A percentile compares a stretch with the other conserved stretches of the same genome.
phyloP scores from a whole-genome alignment of 2,888 invertebrate species.

The Drosophila ustulata region DNA sequence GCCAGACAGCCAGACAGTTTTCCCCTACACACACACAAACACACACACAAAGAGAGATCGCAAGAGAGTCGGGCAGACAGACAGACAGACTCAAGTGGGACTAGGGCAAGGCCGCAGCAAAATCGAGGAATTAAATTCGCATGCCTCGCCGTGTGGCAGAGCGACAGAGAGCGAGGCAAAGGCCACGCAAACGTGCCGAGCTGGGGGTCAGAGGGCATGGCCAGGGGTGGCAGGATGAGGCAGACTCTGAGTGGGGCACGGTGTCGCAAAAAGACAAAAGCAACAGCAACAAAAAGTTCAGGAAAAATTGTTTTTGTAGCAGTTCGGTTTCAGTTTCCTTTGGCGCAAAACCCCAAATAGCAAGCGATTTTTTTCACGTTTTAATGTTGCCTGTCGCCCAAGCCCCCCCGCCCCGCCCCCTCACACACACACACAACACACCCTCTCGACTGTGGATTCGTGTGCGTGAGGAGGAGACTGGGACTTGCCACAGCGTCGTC shows the following conservation, averaged over 20 bases:
- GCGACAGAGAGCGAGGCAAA: constrained; percentile 50
- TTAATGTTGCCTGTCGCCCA: constrained; percentile 61
- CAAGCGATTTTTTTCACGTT: constrained; percentile 78
- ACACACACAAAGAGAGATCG: no score
- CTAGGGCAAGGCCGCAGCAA: constrained; percentile 82
- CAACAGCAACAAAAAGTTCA: constrained; percentile 54
- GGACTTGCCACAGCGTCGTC: constrained; percentile 65
- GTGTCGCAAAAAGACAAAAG: constrained; percentile 50
- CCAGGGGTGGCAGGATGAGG: background rate
- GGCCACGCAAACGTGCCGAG: constrained; percentile 63
- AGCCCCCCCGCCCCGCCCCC: background rate
- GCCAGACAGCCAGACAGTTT: constrained; percentile 33
- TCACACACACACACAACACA: constrained; percentile 39
- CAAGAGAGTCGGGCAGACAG: constrained; percentile 7
- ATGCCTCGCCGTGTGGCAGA: constrained; percentile 63
- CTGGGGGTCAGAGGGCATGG: constrained; percentile 24
- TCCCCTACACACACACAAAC: constrained; percentile 11
- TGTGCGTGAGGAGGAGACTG: constrained; percentile 60
- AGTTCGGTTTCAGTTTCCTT: constrained; percentile 68
- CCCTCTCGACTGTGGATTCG: constrained; percentile 40
- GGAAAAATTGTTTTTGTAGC: constrained; percentile 75
- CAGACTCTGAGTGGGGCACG: background rate
- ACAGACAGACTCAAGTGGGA: constrained; percentile 68
- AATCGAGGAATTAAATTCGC: constrained; percentile 74
- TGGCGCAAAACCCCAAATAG: constrained; percentile 72